Base-by-base conservation (phyloP, 2,113 vertebrate genomes). In the Podarcis cretensis region DNA sequence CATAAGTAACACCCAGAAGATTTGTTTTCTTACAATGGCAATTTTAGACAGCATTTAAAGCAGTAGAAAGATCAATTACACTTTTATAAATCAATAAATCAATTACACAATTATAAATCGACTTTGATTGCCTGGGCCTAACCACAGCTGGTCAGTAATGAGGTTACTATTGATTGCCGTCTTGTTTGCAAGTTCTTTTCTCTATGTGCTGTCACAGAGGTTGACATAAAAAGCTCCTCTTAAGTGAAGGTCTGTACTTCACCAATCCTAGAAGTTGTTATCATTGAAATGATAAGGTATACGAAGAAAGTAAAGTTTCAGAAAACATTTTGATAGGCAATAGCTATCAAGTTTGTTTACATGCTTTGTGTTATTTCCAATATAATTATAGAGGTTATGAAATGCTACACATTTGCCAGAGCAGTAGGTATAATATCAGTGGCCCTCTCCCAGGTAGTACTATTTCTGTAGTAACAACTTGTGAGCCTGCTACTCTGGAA, bases 151-250 rank as follows among this genome's bases (percentile, higher is more conserved):
- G 84, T 84, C 25, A 84, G 1, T 85, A 90, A 83, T 87, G 66
- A 93, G 65, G 65, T 92, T 94, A 3, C 35, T 91, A 85, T 86
- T 86, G 90, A 91, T 92, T 63, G n/a, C 59, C 81, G 3, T 81
- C 87, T 92, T 84, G 73, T 89, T 71, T 89, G 57, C 66, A 78
- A 32, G 65, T 85, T 66, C 73, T 83, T 94, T 83, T 84, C 27
- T 83, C 84, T 86, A 16, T 85, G 30, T 83, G 1, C 65, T 88
- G 81, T 78, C 82, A 92, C 86, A 88, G 71, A 90, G 21, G 65
- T 92, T 87, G 83, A 76, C 89, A 80, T 85, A 85, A 83, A 91
- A 89, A 86, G 23, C 30, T 57, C 85, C 23, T 85, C 93, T 91
- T 87, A 81, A 91, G 81, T 90, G 82, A 37, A 94, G 40, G 65